phyloP scores from a whole-genome alignment of 2,797 vertebrate species.

The Micrastur ruficollis region DNA sequence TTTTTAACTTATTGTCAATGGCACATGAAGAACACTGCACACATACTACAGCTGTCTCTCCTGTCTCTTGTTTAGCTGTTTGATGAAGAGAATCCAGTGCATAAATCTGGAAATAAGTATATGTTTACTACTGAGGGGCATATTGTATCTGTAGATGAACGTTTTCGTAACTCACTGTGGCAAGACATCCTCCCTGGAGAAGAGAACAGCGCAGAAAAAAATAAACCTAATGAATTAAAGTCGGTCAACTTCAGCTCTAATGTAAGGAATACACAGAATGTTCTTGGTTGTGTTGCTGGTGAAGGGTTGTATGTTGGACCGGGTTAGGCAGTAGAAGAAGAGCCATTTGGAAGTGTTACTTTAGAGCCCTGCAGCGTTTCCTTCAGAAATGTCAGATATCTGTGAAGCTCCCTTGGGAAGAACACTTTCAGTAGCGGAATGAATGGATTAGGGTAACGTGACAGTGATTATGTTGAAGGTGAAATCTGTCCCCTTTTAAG shows the following conservation, averaged over 20 bases:
- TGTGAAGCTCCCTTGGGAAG: not conserved
- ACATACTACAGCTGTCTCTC: not conserved
- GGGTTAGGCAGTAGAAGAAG: not conserved
- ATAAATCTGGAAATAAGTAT: slow-evolving; percentile 90
- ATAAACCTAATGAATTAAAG: slow-evolving; percentile 46
- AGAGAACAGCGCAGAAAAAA: slow-evolving; percentile 34
- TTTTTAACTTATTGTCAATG: not conserved
- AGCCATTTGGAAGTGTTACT: not conserved
- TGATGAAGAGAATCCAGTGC: slow-evolving; percentile 96
- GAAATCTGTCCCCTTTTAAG: not conserved
- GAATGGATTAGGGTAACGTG: not conserved
- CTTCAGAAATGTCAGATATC: not conserved
- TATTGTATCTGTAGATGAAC: slow-evolving; percentile 88
- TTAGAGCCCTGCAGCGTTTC: not conserved
- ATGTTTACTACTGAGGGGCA: slow-evolving; percentile 99
- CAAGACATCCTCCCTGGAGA: slow-evolving; percentile 80
- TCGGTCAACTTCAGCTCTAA: slow-evolving; percentile 84
- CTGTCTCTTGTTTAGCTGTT: slow-evolving; percentile 80
- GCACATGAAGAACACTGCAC: not conserved
- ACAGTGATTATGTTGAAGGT: not conserved
- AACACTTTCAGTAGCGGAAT: not conserved
- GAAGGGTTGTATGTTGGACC: not conserved
- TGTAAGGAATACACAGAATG: slow-evolving; percentile 39
- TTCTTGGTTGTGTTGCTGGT: not conserved
- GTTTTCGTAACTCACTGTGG: slow-evolving; percentile 89